Evolutionary conservation across 2,797 vertebrate species (phyloP), one percentile per base, ranked within the genome.

Genomic region (Lacerta bilineata): DNA sequence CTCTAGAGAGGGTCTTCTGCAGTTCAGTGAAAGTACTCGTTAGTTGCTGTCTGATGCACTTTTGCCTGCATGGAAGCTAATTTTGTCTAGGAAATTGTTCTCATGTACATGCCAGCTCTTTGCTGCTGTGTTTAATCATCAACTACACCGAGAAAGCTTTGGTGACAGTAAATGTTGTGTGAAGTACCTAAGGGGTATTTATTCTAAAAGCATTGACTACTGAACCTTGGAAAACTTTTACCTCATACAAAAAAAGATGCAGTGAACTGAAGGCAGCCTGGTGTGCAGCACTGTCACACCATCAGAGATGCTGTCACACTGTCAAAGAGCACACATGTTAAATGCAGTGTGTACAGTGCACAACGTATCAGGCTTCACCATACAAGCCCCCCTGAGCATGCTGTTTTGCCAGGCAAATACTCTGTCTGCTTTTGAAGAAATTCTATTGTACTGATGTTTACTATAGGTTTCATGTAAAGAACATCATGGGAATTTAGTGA

Each of bases 51-150:
- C 41, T 59, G 39, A 27, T 41, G n/a, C 18, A 10, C 36, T 72
- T 87, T 72, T 27, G 46, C 39, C 78, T 71, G 27, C 64, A 55
- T 71, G 64, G 59, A 80, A 87, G 66, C 68, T 59, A 41, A 80
- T 87, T 87, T 80, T 87, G 43, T 41, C 50, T 5, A 9, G 27
- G 77, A 80, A 71, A 59, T 36, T 59, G 46, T 59, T 59, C 66
- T 80, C 71, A 80, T 36, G 33, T 84, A 72, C 59, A 69, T 77
- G 76, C 8, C 64, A 43, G 33, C n/a, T 84, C 23, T 81, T 80
- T 61, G 55, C 29, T 64, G 76, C 33, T 80, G 27, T 80, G 50
- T 88, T 84, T 80, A 72, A 59, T 80, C 55, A 43, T 84, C 61
- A 84, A 15, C 66, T 80, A 41, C 46, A 33, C 36, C 46, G 75